Percentiles rank a stretch among this genome's conserved stretches.
phyloP scores from a whole-genome alignment of 2,888 invertebrate species.

The Tromatobia lineatoria region DNA sequence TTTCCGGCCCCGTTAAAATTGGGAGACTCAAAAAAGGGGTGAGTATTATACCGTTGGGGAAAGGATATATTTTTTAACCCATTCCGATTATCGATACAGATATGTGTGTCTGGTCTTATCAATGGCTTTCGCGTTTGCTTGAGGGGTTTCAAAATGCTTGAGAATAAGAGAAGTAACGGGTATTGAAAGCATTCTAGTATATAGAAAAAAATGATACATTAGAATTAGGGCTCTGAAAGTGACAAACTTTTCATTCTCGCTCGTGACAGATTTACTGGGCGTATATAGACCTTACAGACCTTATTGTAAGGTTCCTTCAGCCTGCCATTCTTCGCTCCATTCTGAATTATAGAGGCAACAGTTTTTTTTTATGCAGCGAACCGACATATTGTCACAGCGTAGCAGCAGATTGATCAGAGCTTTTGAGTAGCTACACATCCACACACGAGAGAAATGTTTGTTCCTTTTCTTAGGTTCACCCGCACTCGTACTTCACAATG shows the following conservation, averaged over 20 bases:
- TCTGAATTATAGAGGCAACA: constrained; percentile 44
- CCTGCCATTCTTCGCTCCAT: constrained; percentile 26
- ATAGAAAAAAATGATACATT: constrained; percentile 29
- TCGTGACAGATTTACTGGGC: constrained; percentile 22
- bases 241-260: neutral
- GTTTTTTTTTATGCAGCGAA: constrained; percentile 8
- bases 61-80: neutral
- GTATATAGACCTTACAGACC: constrained; percentile 17
- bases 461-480: constrained; percentile 26
- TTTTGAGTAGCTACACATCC: constrained; percentile 13
- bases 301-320: constrained; percentile 30
- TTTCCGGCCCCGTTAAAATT: too few species aligned
- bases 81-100: constrained; percentile 14
- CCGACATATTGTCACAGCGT: neutral
- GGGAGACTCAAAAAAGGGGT: too few species aligned
- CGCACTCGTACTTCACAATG: constrained; percentile 34
- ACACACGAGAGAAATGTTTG: constrained; percentile 19
- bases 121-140: neutral
- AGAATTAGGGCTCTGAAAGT: neutral
- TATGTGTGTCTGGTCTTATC: neutral
- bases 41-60: neutral
- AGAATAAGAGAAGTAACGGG: constrained; percentile 27
- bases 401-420: constrained; percentile 7
- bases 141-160: neutral
- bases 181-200: neutral